Conservation (phyloP, 37 sponge, comb jelly and placozoan genomes). For the Ephydatia muelleri region DNA sequence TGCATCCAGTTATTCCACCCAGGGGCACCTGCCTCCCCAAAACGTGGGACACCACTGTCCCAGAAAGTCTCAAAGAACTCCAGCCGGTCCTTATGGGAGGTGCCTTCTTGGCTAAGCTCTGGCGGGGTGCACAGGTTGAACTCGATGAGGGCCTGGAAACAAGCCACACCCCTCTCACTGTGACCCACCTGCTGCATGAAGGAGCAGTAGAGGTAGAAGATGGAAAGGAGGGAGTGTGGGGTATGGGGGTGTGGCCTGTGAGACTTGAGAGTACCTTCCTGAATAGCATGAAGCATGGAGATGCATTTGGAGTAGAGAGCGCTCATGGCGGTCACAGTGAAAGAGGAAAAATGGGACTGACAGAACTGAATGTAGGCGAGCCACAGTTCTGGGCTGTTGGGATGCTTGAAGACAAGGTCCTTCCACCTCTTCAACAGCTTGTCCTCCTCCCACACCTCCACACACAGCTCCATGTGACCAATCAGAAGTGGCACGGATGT, state of each 20-base stretch:
- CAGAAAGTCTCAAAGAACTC: slow-evolving; percentile 81
- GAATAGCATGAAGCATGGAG: slow-evolving; percentile 58
- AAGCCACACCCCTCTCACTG: slow-evolving; percentile 82
- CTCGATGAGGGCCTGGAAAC: slow-evolving; percentile 84
- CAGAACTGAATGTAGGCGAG: slow-evolving; percentile 67
- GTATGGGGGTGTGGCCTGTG: slow-evolving; percentile 62
- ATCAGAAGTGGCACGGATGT: slow-evolving; percentile 58
- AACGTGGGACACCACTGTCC: slow-evolving; percentile 73
- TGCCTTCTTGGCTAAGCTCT: background rate
- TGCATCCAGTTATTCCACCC: slow-evolving; percentile 79
- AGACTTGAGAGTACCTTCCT: slow-evolving; percentile 69
- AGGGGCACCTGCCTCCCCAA: slow-evolving; percentile 69
- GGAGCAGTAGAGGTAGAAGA: slow-evolving; percentile 59
- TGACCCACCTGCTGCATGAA: slow-evolving; percentile 71
- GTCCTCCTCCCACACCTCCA: slow-evolving; percentile 67
- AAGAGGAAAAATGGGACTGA: slow-evolving; percentile 63
- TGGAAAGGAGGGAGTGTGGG: slow-evolving; percentile 40
- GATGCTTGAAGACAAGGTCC: slow-evolving; percentile 75
- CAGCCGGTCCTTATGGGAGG: slow-evolving; percentile 6
- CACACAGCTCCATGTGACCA: slow-evolving; percentile 64
- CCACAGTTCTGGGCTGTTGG: slow-evolving; percentile 71
- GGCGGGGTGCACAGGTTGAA: slow-evolving; percentile 76
- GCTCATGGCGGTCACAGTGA: slow-evolving; percentile 30
- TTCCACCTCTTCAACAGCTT: slow-evolving; percentile 69
- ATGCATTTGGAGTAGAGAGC: slow-evolving; percentile 64